phyloP scores from a whole-genome alignment of 2,113 vertebrate genomes.

The Strix uralensis region DNA sequence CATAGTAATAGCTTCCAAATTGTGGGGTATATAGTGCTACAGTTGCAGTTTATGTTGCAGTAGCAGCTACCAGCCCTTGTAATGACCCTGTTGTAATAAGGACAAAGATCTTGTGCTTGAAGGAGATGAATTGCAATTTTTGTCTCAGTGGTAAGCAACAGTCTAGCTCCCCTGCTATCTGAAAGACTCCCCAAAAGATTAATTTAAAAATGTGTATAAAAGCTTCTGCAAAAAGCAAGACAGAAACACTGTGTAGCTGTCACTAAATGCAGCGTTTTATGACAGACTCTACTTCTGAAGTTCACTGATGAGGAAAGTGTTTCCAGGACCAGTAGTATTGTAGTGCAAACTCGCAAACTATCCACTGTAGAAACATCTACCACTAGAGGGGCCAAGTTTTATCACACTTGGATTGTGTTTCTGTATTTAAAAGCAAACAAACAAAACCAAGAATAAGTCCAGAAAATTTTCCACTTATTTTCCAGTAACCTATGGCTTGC shows the following conservation, averaged over 20 bases:
- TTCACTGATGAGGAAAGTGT: background rate
- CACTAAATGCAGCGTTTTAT: background rate
- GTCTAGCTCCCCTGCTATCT: background rate
- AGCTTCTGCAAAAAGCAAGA: background rate
- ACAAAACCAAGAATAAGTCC: accelerated
- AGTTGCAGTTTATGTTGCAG: background rate
- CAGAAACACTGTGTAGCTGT: background rate
- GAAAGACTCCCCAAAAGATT: background rate
- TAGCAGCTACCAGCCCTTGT: background rate
- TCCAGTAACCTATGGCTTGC: background rate
- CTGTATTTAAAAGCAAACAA: background rate
- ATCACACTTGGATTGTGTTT: background rate
- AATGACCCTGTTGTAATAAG: background rate
- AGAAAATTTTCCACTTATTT: background rate
- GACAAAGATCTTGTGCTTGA: background rate
- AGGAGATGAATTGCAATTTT: background rate
- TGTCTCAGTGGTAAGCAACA: background rate
- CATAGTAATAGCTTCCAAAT: background rate
- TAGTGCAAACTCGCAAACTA: background rate
- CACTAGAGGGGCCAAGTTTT: background rate
- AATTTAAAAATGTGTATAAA: background rate
- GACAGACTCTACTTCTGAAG: background rate
- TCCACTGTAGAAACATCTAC: background rate
- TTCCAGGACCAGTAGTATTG: background rate
- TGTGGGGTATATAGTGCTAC: background rate